Base-by-base conservation (phyloP, 2,888 invertebrate species). In the Teinopalpus imperialis region DNA sequence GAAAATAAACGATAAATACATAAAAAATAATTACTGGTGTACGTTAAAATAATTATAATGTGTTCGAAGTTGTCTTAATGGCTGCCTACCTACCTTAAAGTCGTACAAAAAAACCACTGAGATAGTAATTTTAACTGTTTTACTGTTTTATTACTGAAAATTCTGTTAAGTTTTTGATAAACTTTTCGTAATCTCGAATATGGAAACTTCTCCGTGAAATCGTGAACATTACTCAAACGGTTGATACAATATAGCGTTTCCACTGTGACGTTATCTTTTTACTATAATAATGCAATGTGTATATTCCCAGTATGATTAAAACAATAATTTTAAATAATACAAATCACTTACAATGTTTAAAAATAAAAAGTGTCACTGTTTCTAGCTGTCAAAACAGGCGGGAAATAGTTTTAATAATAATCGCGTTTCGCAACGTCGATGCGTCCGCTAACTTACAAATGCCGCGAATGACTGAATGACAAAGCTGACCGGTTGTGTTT, bases 381-480 rank as follows among this genome's bases (percentile, higher is more conserved):
- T 1, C 3, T 9, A 35, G 37, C 18, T 36, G 18, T 39, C 44
- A 27, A 27, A 39, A 13, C 18, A 10, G 18, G 44, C 44, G 44
- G 39, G 26, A 37, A 39, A 39, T 13, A 12, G 10, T 24, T 37
- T 32, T 31, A 13, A 26, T 37, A 39, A 26, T 32, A 32, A 44
- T 13, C 16, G 14, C 30, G 35, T 30, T 8, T 24, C 21, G 10
- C 36, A 41, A 42, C 16, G 18, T 14, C 24, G 1, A 20, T 3
- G 12, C 47, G 42, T 36, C 41, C 30, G 13, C 24, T 18, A n/a
- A 7, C 35, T 27, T 12, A 26, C 26, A 16, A 18, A 42, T 35
- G 30, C 24, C 35, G 30, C 35, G 47, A 42, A 36, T 23, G 35
- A 47, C 47, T 47, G 34, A 35, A 34, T 35, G 40, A 31, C 27